A percentile compares a stretch with the other conserved stretches of the same genome.
These are phyloP conservation scores for Agapornis canus DNA, from an alignment of 2,797 vertebrate species.

Conservation along the genomic window DNA sequence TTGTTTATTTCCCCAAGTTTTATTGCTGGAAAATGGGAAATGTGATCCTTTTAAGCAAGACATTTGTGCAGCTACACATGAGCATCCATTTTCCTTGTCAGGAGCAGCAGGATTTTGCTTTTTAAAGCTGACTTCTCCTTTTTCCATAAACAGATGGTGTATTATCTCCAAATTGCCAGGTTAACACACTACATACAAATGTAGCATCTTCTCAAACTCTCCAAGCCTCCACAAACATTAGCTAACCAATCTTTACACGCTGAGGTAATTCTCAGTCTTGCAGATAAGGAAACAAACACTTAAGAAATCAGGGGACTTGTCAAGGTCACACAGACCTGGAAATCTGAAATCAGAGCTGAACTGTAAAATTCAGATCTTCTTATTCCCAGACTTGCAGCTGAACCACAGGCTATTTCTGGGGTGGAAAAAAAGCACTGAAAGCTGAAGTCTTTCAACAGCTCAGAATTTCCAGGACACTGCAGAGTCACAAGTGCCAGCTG, in stretches of 20 bases:
- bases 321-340: slow-evolving; percentile 47
- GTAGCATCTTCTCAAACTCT: not conserved
- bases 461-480: slow-evolving; percentile 63
- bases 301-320: not conserved
- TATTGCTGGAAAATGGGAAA: not conserved
- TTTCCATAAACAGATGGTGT: slow-evolving; percentile 22
- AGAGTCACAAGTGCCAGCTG: slow-evolving; percentile 59
- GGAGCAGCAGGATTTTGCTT: not conserved
- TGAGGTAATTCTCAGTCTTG: not conserved
- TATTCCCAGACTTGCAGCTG: slow-evolving; percentile 46
- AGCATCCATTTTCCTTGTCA: not conserved
- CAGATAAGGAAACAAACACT: not conserved
- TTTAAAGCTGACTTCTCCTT: not conserved
- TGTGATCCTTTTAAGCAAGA: not conserved
- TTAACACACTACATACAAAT: not conserved
- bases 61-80: not conserved
- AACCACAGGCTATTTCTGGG: slow-evolving; percentile 58
- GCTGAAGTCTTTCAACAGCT: slow-evolving; percentile 51
- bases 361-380: slow-evolving; percentile 36
- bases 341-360: slow-evolving; percentile 31
- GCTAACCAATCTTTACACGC: not conserved
- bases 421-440: slow-evolving; percentile 51
- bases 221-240: not conserved
- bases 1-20: not conserved
- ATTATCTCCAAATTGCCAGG: not conserved